phyloP scores from a whole-genome alignment of 1,140 invertebrate species.

The Galleria mellonella region DNA sequence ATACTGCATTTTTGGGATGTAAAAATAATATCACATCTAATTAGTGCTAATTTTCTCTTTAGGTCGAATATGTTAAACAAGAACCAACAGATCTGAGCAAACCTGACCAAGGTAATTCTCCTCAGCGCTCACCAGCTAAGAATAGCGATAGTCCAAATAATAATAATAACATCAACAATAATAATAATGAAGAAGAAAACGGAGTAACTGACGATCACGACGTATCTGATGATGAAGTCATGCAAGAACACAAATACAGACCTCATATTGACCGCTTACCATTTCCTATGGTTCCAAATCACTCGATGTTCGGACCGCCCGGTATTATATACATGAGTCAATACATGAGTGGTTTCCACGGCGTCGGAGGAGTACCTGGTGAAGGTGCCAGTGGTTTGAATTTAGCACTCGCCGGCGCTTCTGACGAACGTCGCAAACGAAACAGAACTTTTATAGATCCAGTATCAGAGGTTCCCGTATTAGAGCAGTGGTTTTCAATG shows the following conservation, averaged over 20 bases:
- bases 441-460: constrained; percentile 99
- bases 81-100: constrained; percentile 73
- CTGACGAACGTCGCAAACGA: constrained; percentile 91
- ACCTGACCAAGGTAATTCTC: constrained; percentile 56
- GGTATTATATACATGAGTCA: constrained; percentile 95
- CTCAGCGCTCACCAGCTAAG: constrained; percentile 63
- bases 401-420: constrained; percentile 77
- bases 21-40: neutral
- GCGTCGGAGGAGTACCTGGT: constrained; percentile 59
- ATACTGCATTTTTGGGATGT: no score
- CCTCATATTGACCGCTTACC: constrained; percentile 70
- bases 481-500: constrained; percentile 97
- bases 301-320: constrained; percentile 88
- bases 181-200: constrained; percentile 73
- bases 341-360: constrained; percentile 81
- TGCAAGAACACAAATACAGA: constrained; percentile 57
- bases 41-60: no score
- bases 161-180: constrained; percentile 70
- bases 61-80: constrained; percentile 58
- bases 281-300: constrained; percentile 86
- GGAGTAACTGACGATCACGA: constrained; percentile 56
- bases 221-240: constrained; percentile 61
- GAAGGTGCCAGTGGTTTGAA: constrained; percentile 74
- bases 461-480: constrained; percentile 95
- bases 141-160: constrained; percentile 71